Evolutionary conservation across 2,888 invertebrate species (phyloP).

Genomic region (Tachina lurida): DNA sequence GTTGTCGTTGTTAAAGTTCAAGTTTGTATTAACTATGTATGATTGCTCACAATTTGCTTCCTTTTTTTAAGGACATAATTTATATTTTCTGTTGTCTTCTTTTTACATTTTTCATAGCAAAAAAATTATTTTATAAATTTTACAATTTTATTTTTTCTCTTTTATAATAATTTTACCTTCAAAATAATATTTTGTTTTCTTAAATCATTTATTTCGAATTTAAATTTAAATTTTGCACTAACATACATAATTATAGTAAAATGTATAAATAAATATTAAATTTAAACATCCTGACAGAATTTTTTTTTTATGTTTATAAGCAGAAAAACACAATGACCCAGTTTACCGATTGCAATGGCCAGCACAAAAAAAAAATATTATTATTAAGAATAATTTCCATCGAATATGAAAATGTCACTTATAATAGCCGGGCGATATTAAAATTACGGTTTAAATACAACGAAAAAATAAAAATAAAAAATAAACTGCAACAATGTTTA

Average conservation of each 20-base stretch:
- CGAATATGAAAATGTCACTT: slow-evolving; percentile 42
- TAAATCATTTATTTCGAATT: slow-evolving; percentile 32
- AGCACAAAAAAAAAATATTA: slow-evolving; percentile 1
- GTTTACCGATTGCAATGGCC: slow-evolving; percentile 10
- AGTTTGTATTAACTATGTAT: slow-evolving; percentile 47
- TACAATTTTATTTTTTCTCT: background rate
- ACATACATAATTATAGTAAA: background rate
- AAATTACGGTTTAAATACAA: slow-evolving; percentile 13
- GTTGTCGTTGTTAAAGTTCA: slow-evolving; percentile 30
- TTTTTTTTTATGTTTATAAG: background rate
- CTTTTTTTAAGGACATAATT: slow-evolving; percentile 33
- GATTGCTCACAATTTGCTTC: slow-evolving; percentile 32
- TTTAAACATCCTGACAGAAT: background rate
- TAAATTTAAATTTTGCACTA: slow-evolving; percentile 21
- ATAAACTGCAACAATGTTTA: background rate
- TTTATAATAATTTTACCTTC: background rate
- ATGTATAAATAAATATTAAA: background rate
- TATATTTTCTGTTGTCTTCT: background rate
- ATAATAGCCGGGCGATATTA: slow-evolving; percentile 17
- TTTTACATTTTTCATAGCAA: background rate
- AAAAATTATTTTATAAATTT: background rate
- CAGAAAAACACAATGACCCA: slow-evolving; percentile 46
- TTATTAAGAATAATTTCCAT: slow-evolving; percentile 34
- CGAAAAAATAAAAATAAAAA: background rate
- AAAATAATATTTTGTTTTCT: background rate